Base-by-base conservation (phyloP, 2,797 vertebrate genomes). In the Gouania willdenowi region DNA sequence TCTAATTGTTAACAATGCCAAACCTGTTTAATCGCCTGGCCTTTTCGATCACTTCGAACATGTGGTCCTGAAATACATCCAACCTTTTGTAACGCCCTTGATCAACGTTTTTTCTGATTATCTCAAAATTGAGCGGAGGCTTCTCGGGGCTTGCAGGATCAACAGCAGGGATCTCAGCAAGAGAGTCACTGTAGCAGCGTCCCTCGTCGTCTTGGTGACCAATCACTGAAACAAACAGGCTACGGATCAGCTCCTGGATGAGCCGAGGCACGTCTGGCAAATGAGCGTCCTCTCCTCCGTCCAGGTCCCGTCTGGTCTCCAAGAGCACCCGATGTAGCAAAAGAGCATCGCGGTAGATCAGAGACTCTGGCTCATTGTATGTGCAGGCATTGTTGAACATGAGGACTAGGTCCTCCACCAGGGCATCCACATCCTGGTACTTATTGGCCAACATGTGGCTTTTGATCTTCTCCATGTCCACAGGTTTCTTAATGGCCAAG, bases 321-420 rank as follows among this genome's bases (percentile, higher is more conserved):
- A 99, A 77, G 35, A 98, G 79, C 42, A 98, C 96, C 54, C 93
- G 92, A 77, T 99, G 97, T 24, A 99, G 88, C 39, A 99, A 83
- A 42, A 99, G 82, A 4, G 97, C 95, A 21, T 99, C 97, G 47
- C 95, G 97, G 71, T 99, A 99, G 73, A 99, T 99, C 64, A 99
- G 85, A 16, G 97, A 99, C 65, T 98, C 94, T 0, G 97, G 97
- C 56, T 99, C 97, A 0, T 99, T 99, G 56, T 99, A 99, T 0
- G 96, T 99, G 62, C 97, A 99, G 2, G 97, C 97, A 0, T 99
- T 99, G 74, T 99, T 98, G 84, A 99, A 99, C 97, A 99, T 99
- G 72, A 97, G 91, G 39, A 97, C 95, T 8, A 98, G 87, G 85
- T 99, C 97, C 53, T 99, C 97, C 29, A 97, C 94, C 86, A 99